Evolutionary conservation across 2,888 invertebrate genomes (phyloP), one percentile per base, ranked within the genome.

Genomic region (Crepidodera aurea): DNA sequence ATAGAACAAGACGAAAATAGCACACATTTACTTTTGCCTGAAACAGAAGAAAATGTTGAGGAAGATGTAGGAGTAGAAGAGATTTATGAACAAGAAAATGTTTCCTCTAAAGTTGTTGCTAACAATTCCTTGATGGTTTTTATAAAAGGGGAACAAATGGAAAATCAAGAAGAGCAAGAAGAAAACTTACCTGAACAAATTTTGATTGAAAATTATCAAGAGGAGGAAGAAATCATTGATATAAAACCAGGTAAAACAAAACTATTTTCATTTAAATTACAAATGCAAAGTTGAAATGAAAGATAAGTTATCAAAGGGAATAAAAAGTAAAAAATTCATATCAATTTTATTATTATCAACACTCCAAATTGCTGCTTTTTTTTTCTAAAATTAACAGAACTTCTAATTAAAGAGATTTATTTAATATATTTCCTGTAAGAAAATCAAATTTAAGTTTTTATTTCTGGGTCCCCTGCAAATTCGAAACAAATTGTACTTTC

Each of bases 221-320:
- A 6, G 58, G 40, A 62, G 10, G 57, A 61, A 40, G 64, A 62
- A 44, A 18, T 27, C n/a, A 44, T 64, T 16, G 67, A 71, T 25
- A 50, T 65, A 27, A 71, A 71, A 56, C 56, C 68, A 50, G 67
- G 70, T 71, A 29, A 65, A 12, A 6, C 18, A 19, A 34, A 22
- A 22, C 16, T n/a, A 40, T 5, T 16, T n/a, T n/a, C n/a, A n/a
- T n/a, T n/a, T n/a, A n/a, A n/a, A n/a, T n/a, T n/a, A n/a, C n/a
- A n/a, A n/a, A n/a, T n/a, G n/a, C n/a, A n/a, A n/a, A n/a, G n/a
- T n/a, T n/a, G n/a, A n/a, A n/a, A n/a, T n/a, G n/a, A n/a, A n/a
- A n/a, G n/a, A n/a, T n/a, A n/a, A n/a, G n/a, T n/a, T n/a, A n/a
- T n/a, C n/a, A n/a, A n/a, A n/a, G n/a, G n/a, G n/a, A n/a, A n/a